phyloP scores from a whole-genome alignment of 2,888 invertebrate genomes.

The Drosophila acutilabella region DNA sequence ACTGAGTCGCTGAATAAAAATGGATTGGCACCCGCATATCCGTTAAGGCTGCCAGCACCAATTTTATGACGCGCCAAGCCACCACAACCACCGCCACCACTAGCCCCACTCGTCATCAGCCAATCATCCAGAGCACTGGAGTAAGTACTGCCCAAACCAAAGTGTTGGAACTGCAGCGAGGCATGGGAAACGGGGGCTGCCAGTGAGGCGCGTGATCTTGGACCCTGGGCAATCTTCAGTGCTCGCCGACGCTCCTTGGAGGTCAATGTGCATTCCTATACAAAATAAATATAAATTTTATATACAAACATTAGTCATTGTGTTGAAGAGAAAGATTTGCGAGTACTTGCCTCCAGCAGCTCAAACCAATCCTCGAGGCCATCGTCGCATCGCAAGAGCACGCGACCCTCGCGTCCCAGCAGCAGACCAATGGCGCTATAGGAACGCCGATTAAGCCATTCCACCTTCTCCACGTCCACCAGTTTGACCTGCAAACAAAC shows the following conservation, averaged over 20 bases:
- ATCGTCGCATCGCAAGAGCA: slow-evolving; percentile 85
- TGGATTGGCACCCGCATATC: slow-evolving; percentile 84
- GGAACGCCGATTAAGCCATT: slow-evolving; percentile 89
- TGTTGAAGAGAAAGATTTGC: neutral
- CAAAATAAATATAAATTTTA: slow-evolving; percentile 7
- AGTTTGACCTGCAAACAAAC: slow-evolving; percentile 86
- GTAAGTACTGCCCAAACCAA: slow-evolving; percentile 85
- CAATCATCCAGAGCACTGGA: slow-evolving; percentile 87
- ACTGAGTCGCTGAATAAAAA: slow-evolving; percentile 85
- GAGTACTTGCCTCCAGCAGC: slow-evolving; percentile 86
- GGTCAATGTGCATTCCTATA: slow-evolving; percentile 87
- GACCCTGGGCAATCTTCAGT: slow-evolving; percentile 85
- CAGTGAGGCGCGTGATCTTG: slow-evolving; percentile 84
- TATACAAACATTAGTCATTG: neutral
- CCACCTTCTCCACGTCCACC: slow-evolving; percentile 88
- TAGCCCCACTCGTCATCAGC: slow-evolving; percentile 85
- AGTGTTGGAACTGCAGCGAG: slow-evolving; percentile 83
- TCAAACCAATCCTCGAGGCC: slow-evolving; percentile 89
- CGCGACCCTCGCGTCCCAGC: slow-evolving; percentile 86
- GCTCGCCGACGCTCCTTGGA: slow-evolving; percentile 88
- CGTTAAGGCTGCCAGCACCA: slow-evolving; percentile 80
- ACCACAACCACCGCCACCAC: slow-evolving; percentile 85
- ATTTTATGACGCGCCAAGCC: slow-evolving; percentile 85
- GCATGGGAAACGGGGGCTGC: slow-evolving; percentile 85
- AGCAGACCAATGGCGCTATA: slow-evolving; percentile 88